Evolutionary conservation across 2,113 vertebrate genomes (phyloP).

Genomic region (Naja naja): DNA sequence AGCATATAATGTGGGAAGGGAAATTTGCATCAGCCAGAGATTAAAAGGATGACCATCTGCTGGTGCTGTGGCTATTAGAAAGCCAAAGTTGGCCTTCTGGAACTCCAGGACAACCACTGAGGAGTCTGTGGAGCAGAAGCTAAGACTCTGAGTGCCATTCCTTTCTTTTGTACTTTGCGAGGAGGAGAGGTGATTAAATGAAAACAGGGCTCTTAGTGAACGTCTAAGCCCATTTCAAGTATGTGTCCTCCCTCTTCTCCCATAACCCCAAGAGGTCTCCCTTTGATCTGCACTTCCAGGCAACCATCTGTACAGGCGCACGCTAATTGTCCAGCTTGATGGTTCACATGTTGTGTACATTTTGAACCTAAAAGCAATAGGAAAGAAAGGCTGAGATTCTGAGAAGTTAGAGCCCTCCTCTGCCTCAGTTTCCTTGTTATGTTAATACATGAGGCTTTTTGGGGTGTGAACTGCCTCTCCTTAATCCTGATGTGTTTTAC

Average conservation of each 20-base stretch:
- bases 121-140: background rate
- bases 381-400: background rate
- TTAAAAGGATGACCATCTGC: background rate
- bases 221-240: background rate
- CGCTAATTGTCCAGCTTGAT: background rate
- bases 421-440: background rate
- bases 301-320: background rate
- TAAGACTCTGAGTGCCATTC: background rate
- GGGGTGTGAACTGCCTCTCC: background rate
- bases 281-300: background rate
- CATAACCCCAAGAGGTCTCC: background rate
- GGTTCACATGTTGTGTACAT: background rate
- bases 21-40: background rate
- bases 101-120: background rate
- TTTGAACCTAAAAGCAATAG: background rate
- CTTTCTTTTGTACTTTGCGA: background rate
- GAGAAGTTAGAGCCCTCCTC: background rate
- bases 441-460: background rate
- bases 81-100: background rate
- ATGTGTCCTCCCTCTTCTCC: background rate
- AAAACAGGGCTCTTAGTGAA: background rate
- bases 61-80: background rate
- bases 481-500: background rate
- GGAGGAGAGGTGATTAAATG: background rate
- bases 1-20: background rate